These are phyloP conservation scores for Nycteola revayana DNA, from an alignment of 2,888 invertebrate species.

Conservation along the genomic window DNA sequence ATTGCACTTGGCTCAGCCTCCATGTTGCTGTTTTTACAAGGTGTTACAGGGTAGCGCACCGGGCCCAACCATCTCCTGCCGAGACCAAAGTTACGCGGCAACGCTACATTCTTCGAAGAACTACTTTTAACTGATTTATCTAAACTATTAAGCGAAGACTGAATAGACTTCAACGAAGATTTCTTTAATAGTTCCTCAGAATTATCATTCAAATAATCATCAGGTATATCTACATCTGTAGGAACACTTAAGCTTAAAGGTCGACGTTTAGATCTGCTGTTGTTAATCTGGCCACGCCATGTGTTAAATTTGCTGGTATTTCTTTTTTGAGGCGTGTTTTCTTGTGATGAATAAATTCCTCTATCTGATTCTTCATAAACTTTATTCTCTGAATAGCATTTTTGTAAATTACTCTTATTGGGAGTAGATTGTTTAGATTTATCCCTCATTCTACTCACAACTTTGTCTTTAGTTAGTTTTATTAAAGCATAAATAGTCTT, in stretches of 20 bases:
- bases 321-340: conserved; percentile 62
- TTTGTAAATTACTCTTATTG: conserved; percentile 56
- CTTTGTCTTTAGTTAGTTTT: conserved; percentile 75
- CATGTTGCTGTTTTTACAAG: conserved; percentile 74
- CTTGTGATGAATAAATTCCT: conserved; percentile 60
- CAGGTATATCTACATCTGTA: conserved; percentile 58
- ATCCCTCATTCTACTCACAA: conserved; percentile 69
- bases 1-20: conserved; percentile 52
- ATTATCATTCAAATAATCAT: conserved; percentile 55
- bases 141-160: conserved; percentile 63
- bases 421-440: conserved; percentile 52
- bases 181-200: conserved; percentile 51
- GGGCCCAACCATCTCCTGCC: conserved; percentile 84
- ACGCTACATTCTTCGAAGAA: conserved; percentile 68
- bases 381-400: conserved; percentile 67
- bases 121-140: conserved; percentile 60
- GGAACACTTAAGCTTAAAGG: conserved; percentile 75
- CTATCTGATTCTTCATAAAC: conserved; percentile 61
- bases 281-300: conserved; percentile 61
- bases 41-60: conserved; percentile 85
- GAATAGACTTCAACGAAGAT: conserved; percentile 66
- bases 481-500: conserved; percentile 78
- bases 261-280: conserved; percentile 56
- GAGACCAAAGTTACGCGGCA: conserved; percentile 82
- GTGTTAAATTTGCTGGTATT: conserved; percentile 64